Percentiles rank a stretch among this genome's conserved stretches.
Evolutionary conservation across 2,888 invertebrate genomes (phyloP).

Genomic region (Cheilosia soror): DNA sequence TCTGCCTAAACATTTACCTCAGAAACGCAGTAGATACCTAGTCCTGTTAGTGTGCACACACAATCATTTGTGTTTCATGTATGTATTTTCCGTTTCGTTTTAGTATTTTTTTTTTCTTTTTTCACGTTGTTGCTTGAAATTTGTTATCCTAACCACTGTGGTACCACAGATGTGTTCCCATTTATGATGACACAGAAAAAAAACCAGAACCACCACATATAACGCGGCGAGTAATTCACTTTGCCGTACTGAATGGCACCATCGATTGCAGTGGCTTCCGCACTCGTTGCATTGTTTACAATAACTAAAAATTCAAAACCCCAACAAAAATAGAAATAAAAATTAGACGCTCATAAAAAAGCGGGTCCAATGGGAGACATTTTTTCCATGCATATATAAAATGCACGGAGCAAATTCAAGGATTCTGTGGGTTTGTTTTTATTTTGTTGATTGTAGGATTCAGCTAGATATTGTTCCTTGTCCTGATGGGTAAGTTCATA

Average conservation of each 20-base stretch:
- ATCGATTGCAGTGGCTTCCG: constrained; percentile 54
- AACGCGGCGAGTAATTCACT: constrained; percentile 62
- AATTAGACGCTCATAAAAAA: constrained; percentile 43
- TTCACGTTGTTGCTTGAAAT: constrained; percentile 11
- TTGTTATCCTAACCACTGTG: constrained; percentile 48
- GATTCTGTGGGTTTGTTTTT: constrained; percentile 34
- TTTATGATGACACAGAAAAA: neutral
- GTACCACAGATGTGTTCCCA: constrained; percentile 46
- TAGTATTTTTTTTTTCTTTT: neutral
- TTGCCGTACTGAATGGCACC: constrained; percentile 39
- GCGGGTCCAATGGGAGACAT: constrained; percentile 30
- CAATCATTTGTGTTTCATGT: too few relatives aligned
- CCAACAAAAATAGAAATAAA: constrained; percentile 32
- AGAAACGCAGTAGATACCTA: too few relatives aligned
- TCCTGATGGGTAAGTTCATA: constrained; percentile 58
- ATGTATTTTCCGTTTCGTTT: neutral
- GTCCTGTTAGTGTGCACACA: too few relatives aligned
- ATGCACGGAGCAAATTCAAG: constrained; percentile 56
- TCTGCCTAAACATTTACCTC: too few relatives aligned
- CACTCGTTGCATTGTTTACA: constrained; percentile 62
- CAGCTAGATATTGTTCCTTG: constrained; percentile 28
- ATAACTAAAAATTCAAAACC: constrained; percentile 56
- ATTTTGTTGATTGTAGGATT: constrained; percentile 17
- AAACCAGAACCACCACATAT: constrained; percentile 8
- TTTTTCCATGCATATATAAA: constrained; percentile 49